Percentiles rank a stretch among this genome's conserved stretches.
Evolutionary conservation across 2,113 vertebrate genomes (phyloP).

Genomic region (Atherinomorus stipes): DNA sequence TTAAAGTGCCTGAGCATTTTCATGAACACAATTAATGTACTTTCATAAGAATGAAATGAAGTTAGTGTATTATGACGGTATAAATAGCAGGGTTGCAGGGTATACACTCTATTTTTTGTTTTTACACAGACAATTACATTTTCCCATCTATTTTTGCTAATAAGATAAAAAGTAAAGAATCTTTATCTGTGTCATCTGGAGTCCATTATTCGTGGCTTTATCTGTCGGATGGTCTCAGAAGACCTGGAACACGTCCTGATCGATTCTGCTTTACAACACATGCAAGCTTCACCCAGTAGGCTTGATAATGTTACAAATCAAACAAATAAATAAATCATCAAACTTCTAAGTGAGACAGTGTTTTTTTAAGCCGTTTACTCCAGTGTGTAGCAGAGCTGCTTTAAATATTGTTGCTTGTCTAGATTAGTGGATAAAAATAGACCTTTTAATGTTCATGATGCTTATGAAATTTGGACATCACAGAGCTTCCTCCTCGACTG

Average conservation of each 20-base stretch:
- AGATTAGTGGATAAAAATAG: background rate
- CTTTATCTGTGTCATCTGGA: background rate
- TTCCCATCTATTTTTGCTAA: too few species aligned
- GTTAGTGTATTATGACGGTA: background rate
- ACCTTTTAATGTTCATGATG: background rate
- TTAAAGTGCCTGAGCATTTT: too few species aligned
- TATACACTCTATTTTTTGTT: too few species aligned
- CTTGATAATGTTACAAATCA: too few species aligned
- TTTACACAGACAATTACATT: too few species aligned
- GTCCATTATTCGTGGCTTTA: background rate
- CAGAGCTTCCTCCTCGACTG: slow-evolving; percentile 1
- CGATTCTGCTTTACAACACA: background rate
- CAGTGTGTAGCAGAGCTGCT: background rate
- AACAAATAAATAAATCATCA: background rate
- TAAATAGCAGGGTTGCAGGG: too few species aligned
- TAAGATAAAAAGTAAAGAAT: background rate
- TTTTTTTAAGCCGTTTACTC: background rate
- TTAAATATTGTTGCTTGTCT: background rate
- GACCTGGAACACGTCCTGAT: background rate
- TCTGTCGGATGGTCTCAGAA: background rate
- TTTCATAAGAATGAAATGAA: background rate
- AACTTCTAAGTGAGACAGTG: background rate
- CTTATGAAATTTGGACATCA: slow-evolving; percentile 2
- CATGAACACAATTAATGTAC: too few species aligned
- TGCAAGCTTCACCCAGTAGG: background rate